A percentile compares a stretch with the other conserved stretches of the same genome.
phyloP scores from a whole-genome alignment of 2,888 invertebrate genomes.

The Fragum whitleyi region DNA sequence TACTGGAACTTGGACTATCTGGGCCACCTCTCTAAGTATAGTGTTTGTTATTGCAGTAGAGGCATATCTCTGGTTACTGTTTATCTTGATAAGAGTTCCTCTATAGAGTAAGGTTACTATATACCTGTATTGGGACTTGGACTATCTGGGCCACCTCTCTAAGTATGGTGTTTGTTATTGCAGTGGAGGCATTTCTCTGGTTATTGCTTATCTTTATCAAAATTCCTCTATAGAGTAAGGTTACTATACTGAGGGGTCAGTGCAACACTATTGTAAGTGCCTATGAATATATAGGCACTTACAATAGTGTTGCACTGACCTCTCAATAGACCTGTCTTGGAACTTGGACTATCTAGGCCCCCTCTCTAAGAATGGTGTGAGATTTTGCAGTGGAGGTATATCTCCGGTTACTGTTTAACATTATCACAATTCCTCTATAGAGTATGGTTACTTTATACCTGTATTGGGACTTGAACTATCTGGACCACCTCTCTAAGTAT shows the following conservation, averaged over 20 bases:
- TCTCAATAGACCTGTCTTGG: too few species aligned
- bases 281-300: too few species aligned
- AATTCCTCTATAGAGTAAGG: conserved; percentile 84
- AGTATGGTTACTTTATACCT: conserved; percentile 81
- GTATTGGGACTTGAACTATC: conserved; percentile 85
- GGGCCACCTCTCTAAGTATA: conserved; percentile 85
- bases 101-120: too few species aligned
- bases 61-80: conserved; percentile 86
- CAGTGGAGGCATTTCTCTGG: conserved; percentile 86
- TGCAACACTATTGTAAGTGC: conserved; percentile 84
- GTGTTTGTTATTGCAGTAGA: conserved; percentile 86
- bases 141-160: conserved; percentile 85
- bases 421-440: conserved; percentile 84
- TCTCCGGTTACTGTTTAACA: conserved; percentile 86
- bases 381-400: conserved; percentile 86
- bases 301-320: too few species aligned
- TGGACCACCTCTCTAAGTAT: conserved; percentile 85
- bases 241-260: conserved; percentile 86
- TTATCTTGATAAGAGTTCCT: too few species aligned
- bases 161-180: conserved; percentile 85
- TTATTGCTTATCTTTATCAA: conserved; percentile 86
- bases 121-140: conserved; percentile 86
- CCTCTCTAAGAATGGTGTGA: conserved; percentile 85
- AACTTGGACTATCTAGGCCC: too few species aligned
- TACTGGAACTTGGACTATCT: conserved; percentile 84